Base-by-base conservation (phyloP, 1,140 invertebrate genomes). In the Alviniconcha marisindica region DNA sequence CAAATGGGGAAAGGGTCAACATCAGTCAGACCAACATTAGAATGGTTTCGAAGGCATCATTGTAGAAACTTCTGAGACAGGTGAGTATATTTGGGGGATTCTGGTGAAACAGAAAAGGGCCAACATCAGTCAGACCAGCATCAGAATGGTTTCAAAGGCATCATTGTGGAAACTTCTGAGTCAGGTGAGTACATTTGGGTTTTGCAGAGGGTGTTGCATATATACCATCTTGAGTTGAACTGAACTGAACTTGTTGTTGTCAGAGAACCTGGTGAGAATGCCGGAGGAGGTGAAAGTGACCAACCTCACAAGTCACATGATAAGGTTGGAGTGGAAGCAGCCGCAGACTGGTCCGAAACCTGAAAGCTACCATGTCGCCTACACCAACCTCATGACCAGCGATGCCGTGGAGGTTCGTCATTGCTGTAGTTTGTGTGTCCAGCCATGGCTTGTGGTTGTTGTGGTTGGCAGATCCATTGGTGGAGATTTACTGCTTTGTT, bases 241-340 rank as follows among this genome's bases (percentile, higher is more conserved):
- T n/a, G n/a, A n/a, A n/a, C n/a, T n/a, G n/a, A n/a, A n/a, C n/a
- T n/a, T n/a, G n/a, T n/a, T n/a, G n/a, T 71, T 31, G 24, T 2
- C 69, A 71, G 69, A 71, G 38, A 21, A 71, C 24, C 69, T 71
- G 36, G 38, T 40, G 33, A 33, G 69, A 2, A 71, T 71, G 69
- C 69, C 69, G 14, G 38, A 38, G 5, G 24, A 71, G 2, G 69
- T 71, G 69, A 40, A 2, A 5, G 69, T 71, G 36, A 71, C 69
- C 36, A 4, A 21, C 3, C 33, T 38, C 12, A 71, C 69, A 1
- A 40, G 36, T 24, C 28, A 40, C 69, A 71, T 36, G 18, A 2
- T 71, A 12, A 71, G 33, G 18, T 1, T 71, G 7, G 31, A 71
- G 38, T 71, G 69, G 69, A 42, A 40, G 14, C 38, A 71, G 14